phyloP scores from a whole-genome alignment of 2,113 vertebrate species.

The Nestor notabilis region DNA sequence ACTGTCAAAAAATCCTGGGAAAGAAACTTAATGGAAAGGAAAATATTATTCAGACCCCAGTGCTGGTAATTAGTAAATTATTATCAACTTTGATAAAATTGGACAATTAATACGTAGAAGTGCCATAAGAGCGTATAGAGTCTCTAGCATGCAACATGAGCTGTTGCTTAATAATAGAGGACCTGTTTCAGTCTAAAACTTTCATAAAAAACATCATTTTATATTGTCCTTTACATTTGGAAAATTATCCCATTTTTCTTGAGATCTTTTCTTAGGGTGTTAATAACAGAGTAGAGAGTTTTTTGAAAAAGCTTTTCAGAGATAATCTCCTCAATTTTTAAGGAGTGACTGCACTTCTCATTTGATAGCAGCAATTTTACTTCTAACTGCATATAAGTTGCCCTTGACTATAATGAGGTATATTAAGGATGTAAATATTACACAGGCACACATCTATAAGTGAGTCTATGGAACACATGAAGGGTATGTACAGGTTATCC shows the following conservation, averaged over 20 bases:
- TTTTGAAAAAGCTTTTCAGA: constrained; percentile 66
- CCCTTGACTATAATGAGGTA: background rate
- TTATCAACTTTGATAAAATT: constrained; percentile 66
- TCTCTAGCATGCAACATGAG: constrained; percentile 58
- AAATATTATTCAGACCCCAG: constrained; percentile 68
- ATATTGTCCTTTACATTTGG: constrained; percentile 57
- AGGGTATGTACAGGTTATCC: background rate
- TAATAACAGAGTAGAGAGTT: constrained; percentile 68
- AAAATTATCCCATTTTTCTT: constrained; percentile 71
- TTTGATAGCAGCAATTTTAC: constrained; percentile 53
- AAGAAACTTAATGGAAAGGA: constrained; percentile 58
- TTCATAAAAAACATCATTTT: constrained; percentile 64
- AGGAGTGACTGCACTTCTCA: constrained; percentile 14
- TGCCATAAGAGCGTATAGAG: background rate
- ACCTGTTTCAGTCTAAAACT: constrained; percentile 40
- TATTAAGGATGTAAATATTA: constrained; percentile 34
- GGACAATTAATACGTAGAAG: constrained; percentile 67
- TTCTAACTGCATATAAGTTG: constrained; percentile 19
- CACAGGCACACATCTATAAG: background rate
- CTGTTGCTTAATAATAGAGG: constrained; percentile 64
- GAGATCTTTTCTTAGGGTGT: constrained; percentile 67
- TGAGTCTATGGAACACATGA: background rate
- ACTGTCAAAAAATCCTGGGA: constrained; percentile 40
- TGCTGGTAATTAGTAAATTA: constrained; percentile 70
- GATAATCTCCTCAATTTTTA: constrained; percentile 66